Evolutionary conservation across 2,888 invertebrate genomes (phyloP), one percentile per base, ranked within the genome.

Genomic region (Drosophila yooni): DNA sequence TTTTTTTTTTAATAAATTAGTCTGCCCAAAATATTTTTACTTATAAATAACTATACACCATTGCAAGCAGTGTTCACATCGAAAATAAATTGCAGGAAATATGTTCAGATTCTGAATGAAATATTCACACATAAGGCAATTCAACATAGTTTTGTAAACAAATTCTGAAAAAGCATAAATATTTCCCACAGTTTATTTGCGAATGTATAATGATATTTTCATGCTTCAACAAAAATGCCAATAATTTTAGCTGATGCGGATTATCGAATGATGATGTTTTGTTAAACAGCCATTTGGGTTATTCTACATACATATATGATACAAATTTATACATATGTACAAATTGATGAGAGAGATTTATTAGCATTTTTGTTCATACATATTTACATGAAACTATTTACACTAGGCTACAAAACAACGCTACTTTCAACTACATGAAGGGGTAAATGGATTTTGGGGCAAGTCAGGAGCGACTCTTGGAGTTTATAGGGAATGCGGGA

Each of bases 381-480:
- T 82, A 74, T 74, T 69, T 79, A 76, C 69, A 82, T 57, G 34
- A 36, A 25, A 53, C 40, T 82, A 82, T 88, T 80, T 89, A 84
- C 88, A 91, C 84, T 89, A 89, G 76, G 64, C 81, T 91, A 87
- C 78, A 81, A 74, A 73, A 74, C 87, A 88, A 80, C 81, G 79
- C 88, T 88, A 94, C 94, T 85, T 88, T 88, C 89, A 79, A 81
- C 93, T 94, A 95, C 93, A 94, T 93, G 95, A 94, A 95, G 95
- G 91, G 89, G 93, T 94, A 56, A 38, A 38, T 29, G 94, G 94
- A 68, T 43, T 70, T 60, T 21, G 91, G 95, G 95, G 95, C 93
- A 94, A 94, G 94, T 94, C 94, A 94, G 95, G 90, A 82, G 61
- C 94, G 94, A 93, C 94, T 94, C 91, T 88, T 95, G 95, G 95